These are phyloP conservation scores for Nerophis lumbriciformis DNA, from an alignment of 2,113 vertebrate genomes.

Conservation along the genomic window DNA sequence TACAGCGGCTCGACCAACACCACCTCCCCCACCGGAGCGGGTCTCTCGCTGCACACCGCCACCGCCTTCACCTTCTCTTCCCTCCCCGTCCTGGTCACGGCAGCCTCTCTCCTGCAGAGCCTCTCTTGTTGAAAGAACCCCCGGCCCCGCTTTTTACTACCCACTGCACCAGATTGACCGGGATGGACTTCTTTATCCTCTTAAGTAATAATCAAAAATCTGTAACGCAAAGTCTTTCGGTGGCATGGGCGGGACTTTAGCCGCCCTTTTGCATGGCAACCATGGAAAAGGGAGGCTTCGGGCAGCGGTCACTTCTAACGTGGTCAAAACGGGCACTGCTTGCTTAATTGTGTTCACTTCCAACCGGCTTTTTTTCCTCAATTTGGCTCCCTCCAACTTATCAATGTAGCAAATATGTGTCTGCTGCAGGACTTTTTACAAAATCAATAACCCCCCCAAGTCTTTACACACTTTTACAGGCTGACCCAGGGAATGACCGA, in stretches of 20 bases:
- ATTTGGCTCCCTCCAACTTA: slow-evolving; percentile 28
- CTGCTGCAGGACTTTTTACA: slow-evolving; percentile 41
- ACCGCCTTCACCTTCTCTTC: slow-evolving; percentile 31
- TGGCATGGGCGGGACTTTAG: slow-evolving; percentile 13
- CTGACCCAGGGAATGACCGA: slow-evolving; percentile 4
- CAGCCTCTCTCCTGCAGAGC: slow-evolving; percentile 50
- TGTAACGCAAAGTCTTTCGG: slow-evolving; percentile 31
- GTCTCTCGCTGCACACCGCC: slow-evolving; percentile 43
- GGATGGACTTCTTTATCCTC: slow-evolving; percentile 41
- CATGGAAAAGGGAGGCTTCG: too few species aligned
- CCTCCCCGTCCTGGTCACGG: slow-evolving; percentile 45
- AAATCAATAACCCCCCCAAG: not conserved
- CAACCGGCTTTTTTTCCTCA: slow-evolving; percentile 16
- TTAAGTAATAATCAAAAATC: slow-evolving; percentile 22
- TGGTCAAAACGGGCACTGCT: slow-evolving; percentile 16
- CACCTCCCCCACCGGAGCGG: slow-evolving; percentile 37
- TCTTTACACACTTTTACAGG: not conserved
- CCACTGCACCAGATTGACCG: slow-evolving; percentile 50
- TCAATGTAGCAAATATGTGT: slow-evolving; percentile 41
- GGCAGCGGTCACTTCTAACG: not conserved
- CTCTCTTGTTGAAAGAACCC: slow-evolving; percentile 47
- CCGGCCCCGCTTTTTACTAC: slow-evolving; percentile 9
- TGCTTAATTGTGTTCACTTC: slow-evolving; percentile 40
- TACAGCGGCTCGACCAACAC: slow-evolving; percentile 43
- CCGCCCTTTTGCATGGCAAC: slow-evolving; percentile 19